These are phyloP conservation scores for Eupithecia vulgata DNA, from an alignment of 2,888 invertebrate species.

Conservation along the genomic window DNA sequence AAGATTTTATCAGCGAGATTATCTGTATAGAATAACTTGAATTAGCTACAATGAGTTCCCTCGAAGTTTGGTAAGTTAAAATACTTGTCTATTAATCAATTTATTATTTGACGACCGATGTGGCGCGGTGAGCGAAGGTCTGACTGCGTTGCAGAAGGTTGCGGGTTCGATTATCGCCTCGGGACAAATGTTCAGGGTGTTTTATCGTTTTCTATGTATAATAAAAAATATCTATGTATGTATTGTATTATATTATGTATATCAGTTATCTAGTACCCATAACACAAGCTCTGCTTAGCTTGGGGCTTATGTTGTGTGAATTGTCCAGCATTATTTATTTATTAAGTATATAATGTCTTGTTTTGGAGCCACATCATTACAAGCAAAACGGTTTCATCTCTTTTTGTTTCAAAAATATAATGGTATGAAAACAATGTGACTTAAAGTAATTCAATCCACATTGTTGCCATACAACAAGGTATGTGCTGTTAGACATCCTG, in stretches of 20 bases:
- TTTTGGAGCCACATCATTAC: neutral
- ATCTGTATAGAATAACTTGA: neutral
- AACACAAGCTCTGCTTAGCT: no score
- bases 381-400: neutral
- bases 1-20: neutral
- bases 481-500: slow-evolving; percentile 11
- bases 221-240: no score
- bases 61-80: neutral
- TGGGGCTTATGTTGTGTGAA: no score
- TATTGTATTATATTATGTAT: no score
- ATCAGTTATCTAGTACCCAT: no score
- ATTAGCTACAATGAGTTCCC: neutral
- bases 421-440: neutral
- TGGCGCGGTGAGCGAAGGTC: no score
- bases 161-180: no score
- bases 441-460: neutral
- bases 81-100: neutral
- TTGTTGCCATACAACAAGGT: neutral
- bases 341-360: neutral
- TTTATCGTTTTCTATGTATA: no score
- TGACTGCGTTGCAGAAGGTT: no score
- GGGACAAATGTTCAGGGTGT: no score
- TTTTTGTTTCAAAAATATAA: neutral
- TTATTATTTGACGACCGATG: no score
- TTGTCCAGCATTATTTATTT: no score